Base-by-base conservation (phyloP, 2,888 invertebrate genomes). In the Nomada goodeniana region DNA sequence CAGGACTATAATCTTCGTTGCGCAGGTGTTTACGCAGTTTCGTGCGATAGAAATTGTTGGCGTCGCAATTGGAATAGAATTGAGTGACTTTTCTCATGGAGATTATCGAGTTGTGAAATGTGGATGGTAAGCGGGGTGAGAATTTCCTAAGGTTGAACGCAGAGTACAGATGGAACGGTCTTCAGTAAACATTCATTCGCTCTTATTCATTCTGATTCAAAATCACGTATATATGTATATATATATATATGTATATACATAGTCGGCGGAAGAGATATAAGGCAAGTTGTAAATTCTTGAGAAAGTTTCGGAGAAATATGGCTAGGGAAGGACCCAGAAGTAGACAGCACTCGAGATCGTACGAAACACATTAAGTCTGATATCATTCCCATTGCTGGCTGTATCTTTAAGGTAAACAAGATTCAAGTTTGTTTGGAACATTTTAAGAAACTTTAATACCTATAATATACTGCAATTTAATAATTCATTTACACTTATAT, bases 221-320 rank as follows among this genome's bases (percentile, higher is more conserved):
- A 18, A 68, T 55, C 68, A 7, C 36, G 36, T 36, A 36, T 36
- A 36, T 29, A 29, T 29, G 2, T 5, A 26, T 26, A 26, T 29
- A 29, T 29, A 29, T 29, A 29, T 36, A 36, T 7, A 36, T 36
- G 29, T 36, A 57, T 26, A 36, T 57, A 50, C 18, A 44, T 47
- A 59, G 57, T 47, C 57, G 13, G 44, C 44, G 57, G 57, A 57
- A n/a, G 57, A 57, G 57, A 57, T 59, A 69, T 69, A 47, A 69
- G 47, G n/a, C 68, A 42, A 55, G 69, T 69, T 57, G 26, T 69
- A 69, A 69, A 69, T 69, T 69, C 57, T 44, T 55, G 69, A n/a
- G 44, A 57, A 69, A 69, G 57, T 69, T 69, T 44, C n/a, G n/a
- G 11, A n/a, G 69, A 47, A 44, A 44, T 64, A 52, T 69, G 26